A percentile compares a stretch with the other conserved stretches of the same genome.
Evolutionary conservation across 2,797 vertebrate species (phyloP).

Genomic region (Acridotheres tristis): DNA sequence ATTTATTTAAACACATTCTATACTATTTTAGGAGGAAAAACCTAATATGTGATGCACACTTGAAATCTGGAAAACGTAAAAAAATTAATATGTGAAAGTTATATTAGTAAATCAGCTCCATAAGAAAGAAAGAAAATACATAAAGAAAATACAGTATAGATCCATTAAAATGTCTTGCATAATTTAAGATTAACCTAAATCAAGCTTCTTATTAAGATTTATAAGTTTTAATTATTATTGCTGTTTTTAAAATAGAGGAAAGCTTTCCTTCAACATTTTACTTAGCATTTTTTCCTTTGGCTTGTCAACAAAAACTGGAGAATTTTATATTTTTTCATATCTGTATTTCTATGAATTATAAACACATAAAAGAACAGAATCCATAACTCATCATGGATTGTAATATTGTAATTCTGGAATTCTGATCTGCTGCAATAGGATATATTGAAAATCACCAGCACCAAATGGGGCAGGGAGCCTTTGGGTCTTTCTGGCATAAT

Average conservation of each 20-base stretch:
- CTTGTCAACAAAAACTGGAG: not conserved
- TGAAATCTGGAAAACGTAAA: not conserved
- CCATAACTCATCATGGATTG: not conserved
- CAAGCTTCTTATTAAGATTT: not conserved
- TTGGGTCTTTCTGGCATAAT: not conserved
- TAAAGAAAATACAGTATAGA: not conserved
- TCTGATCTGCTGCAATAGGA: not conserved
- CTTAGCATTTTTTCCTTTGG: not conserved
- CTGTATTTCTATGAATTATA: not conserved
- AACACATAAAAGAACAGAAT: not conserved
- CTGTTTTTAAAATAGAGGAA: not conserved
- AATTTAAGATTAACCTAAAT: not conserved
- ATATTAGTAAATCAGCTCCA: not conserved
- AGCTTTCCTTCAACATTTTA: not conserved
- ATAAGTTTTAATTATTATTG: not conserved
- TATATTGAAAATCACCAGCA: not conserved
- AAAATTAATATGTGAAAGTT: not conserved
- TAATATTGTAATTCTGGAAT: not conserved
- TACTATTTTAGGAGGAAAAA: not conserved
- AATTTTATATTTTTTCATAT: not conserved
- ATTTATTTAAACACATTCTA: not conserved
- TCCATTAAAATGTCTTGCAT: not conserved
- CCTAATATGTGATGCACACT: fast-evolving
- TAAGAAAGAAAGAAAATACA: too few species aligned
- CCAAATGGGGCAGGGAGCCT: not conserved